Conservation (phyloP, 1,140 invertebrate species). For the Philotrypesis tridentata region DNA sequence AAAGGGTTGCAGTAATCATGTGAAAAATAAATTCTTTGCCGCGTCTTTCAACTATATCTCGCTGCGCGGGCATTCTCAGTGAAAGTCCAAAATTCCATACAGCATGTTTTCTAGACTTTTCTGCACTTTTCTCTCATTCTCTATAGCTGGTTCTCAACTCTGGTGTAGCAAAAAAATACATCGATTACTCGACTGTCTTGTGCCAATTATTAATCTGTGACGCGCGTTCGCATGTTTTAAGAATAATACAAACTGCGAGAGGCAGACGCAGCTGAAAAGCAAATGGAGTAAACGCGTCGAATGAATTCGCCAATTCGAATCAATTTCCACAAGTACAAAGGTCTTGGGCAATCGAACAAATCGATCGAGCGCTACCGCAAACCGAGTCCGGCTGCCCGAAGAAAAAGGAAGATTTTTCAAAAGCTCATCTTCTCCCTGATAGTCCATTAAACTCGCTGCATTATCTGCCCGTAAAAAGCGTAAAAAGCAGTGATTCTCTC, state of each 20-base stretch:
- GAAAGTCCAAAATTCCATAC: too few species aligned
- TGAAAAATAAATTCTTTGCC: background rate
- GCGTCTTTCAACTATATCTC: background rate
- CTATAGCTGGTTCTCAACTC: too few species aligned
- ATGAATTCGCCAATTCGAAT: constrained; percentile 25
- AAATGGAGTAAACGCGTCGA: constrained; percentile 1
- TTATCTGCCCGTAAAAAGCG: constrained; percentile 35
- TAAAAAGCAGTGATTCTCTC: constrained; percentile 21
- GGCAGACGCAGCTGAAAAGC: background rate
- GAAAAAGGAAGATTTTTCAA: constrained; percentile 16
- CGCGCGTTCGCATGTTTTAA: too few species aligned
- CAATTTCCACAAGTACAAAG: background rate
- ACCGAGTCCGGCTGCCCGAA: background rate
- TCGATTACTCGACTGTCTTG: too few species aligned
- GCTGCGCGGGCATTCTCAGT: too few species aligned
- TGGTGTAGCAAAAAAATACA: too few species aligned
- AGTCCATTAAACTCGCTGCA: constrained; percentile 37
- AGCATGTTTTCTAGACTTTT: too few species aligned
- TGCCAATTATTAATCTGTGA: too few species aligned
- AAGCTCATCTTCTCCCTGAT: constrained; percentile 29
- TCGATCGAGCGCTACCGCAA: constrained; percentile 13
- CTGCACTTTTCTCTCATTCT: too few species aligned
- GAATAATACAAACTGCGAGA: background rate
- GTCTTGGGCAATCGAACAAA: constrained; percentile 16
- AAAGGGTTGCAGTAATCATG: constrained; percentile 6